Conservation (phyloP, 1,140 invertebrate genomes). For the Solen grandis region DNA sequence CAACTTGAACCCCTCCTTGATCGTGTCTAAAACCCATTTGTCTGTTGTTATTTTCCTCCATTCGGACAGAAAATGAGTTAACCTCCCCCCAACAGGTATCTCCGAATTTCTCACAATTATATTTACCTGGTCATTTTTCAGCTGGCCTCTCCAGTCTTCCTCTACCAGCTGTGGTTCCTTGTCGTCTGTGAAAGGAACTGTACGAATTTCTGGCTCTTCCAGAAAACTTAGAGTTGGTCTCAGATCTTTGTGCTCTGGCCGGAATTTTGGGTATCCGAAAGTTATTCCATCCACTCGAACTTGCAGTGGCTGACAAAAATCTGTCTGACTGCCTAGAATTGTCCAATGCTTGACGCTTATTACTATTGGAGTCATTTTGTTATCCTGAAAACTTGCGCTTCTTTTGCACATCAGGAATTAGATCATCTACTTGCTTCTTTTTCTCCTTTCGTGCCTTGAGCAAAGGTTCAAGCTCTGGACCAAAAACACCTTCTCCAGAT, state of each 20-base stretch:
- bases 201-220: too few species aligned
- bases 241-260: not conserved
- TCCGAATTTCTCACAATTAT: constrained; percentile 11
- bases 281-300: not conserved
- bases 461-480: constrained; percentile 1
- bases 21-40: constrained; percentile 28
- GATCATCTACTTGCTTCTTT: constrained; percentile 29
- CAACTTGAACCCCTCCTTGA: constrained; percentile 24
- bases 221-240: not conserved
- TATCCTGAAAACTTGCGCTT: not conserved
- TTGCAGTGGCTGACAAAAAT: not conserved
- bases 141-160: not conserved
- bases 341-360: not conserved
- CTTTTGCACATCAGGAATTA: constrained; percentile 27
- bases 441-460: constrained; percentile 28
- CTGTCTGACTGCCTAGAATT: not conserved
- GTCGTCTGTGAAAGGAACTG: not conserved
- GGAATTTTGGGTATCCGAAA: constrained; percentile 28
- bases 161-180: constrained; percentile 1
- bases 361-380: not conserved
- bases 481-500: constrained; percentile 39
- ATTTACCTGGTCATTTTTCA: constrained; percentile 27
- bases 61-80: constrained; percentile 22
- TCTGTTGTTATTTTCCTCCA: too few species aligned
- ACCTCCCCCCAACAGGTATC: constrained; percentile 25